Evolutionary conservation across 2,113 vertebrate genomes (phyloP).

Genomic region (Pollachius pollachius): DNA sequence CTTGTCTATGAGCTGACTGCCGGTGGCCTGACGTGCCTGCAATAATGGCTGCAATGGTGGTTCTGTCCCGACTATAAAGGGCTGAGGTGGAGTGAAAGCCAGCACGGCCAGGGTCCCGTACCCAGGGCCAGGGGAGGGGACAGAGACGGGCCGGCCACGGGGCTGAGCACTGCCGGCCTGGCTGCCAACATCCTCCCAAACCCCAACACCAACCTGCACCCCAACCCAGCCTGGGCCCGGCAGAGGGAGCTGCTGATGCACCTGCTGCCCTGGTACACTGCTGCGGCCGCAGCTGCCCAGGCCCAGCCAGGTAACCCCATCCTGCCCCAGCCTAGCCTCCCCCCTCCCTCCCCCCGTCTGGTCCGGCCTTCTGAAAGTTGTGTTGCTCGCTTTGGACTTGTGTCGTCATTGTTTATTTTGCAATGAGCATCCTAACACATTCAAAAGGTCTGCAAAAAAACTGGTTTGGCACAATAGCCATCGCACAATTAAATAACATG

Average conservation of each 20-base stretch:
- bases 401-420: no score
- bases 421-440: no score
- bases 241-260: conserved; percentile 82
- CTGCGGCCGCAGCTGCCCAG: conserved; percentile 65
- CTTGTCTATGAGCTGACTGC: conserved; percentile 37
- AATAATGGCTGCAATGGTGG: conserved; percentile 27
- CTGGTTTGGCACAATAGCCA: no score
- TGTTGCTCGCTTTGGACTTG: no score
- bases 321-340: background rate
- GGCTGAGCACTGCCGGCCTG: conserved; percentile 40
- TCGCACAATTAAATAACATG: no score
- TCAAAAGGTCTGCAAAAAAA: no score
- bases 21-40: conserved; percentile 49
- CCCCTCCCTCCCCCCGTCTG: background rate
- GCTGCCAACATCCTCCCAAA: conserved; percentile 63
- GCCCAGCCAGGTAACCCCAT: conserved; percentile 73
- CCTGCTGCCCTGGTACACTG: conserved; percentile 78
- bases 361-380: no score
- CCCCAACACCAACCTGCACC: conserved; percentile 66
- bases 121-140: conserved; percentile 70
- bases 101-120: conserved; percentile 74
- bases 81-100: conserved; percentile 80
- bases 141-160: conserved; percentile 61
- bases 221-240: conserved; percentile 73
- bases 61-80: conserved; percentile 72